Conservation (phyloP, 2,113 vertebrate species). For the western clawed frog (Xenopus tropicalis) region DNA sequence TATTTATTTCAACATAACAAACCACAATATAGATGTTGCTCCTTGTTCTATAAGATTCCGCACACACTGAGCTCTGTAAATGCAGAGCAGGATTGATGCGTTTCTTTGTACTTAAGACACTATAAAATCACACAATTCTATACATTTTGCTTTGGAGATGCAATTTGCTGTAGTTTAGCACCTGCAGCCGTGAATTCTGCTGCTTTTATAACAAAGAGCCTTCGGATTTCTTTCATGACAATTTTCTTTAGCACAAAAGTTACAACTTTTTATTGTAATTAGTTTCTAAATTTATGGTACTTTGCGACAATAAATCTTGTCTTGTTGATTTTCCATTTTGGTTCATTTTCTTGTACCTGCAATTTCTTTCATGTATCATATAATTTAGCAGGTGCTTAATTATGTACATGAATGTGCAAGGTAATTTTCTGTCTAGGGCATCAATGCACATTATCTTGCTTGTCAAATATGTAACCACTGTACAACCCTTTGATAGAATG, state of each 20-base stretch:
- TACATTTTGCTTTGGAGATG: neutral
- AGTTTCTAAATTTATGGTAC: conserved; percentile 28
- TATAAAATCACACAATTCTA: neutral
- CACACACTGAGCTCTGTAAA: too few relatives aligned
- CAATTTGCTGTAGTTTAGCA: conserved; percentile 20
- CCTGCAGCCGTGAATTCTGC: conserved; percentile 16
- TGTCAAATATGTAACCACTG: conserved; percentile 1
- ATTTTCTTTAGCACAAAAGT: neutral
- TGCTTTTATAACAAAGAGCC: conserved; percentile 6
- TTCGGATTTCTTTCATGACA: conserved; percentile 9
- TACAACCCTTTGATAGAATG: neutral
- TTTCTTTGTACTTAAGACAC: neutral
- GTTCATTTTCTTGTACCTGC: neutral
- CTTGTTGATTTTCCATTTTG: conserved; percentile 26
- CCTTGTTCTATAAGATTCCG: too few relatives aligned
- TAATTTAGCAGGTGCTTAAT: conserved; percentile 38
- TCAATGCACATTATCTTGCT: conserved; percentile 9
- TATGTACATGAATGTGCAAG: conserved; percentile 19
- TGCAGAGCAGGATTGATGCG: too few relatives aligned
- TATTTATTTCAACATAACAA: too few relatives aligned
- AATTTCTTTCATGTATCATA: conserved; percentile 4
- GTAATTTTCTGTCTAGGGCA: conserved; percentile 13
- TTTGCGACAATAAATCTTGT: conserved; percentile 24
- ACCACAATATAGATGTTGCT: too few relatives aligned
- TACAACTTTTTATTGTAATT: conserved; percentile 27